Percentiles rank a stretch among this genome's conserved stretches.
Conservation (phyloP, 2,113 vertebrate species). For the Columbina picui region DNA sequence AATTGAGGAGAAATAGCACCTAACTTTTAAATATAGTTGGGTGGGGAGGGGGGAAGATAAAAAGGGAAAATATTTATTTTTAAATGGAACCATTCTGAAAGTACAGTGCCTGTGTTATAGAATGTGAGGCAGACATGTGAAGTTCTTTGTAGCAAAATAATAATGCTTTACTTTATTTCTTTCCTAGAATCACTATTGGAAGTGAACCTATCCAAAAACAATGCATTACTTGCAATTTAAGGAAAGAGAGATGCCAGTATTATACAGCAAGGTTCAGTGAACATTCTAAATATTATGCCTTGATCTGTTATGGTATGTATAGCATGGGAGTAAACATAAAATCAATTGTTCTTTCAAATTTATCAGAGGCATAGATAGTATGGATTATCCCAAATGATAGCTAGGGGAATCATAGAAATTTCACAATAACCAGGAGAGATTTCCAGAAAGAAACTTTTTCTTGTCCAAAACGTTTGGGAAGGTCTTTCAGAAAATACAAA, state of each 20-base stretch:
- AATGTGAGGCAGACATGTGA: neutral
- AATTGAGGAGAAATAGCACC: neutral
- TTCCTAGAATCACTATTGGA: slow-evolving; percentile 79
- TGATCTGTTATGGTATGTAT: slow-evolving; percentile 82
- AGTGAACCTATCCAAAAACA: slow-evolving; percentile 71
- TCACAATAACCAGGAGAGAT: neutral
- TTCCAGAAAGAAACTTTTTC: neutral
- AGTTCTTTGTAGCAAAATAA: neutral
- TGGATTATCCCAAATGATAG: neutral
- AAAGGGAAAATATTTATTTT: neutral
- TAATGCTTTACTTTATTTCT: slow-evolving; percentile 58
- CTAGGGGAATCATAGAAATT: neutral
- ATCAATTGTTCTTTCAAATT: neutral
- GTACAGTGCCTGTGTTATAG: neutral
- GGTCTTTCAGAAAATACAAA: neutral
- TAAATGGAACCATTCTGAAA: neutral
- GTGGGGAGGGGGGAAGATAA: neutral
- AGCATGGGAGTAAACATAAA: neutral
- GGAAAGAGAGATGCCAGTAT: slow-evolving; percentile 83
- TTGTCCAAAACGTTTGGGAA: neutral
- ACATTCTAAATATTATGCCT: slow-evolving; percentile 79
- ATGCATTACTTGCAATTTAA: slow-evolving; percentile 83
- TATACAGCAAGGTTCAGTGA: slow-evolving; percentile 82
- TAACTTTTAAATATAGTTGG: neutral
- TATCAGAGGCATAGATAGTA: neutral